Evolutionary conservation across 2,797 vertebrate genomes (phyloP).

Genomic region (Oceanodroma leucorhoa): DNA sequence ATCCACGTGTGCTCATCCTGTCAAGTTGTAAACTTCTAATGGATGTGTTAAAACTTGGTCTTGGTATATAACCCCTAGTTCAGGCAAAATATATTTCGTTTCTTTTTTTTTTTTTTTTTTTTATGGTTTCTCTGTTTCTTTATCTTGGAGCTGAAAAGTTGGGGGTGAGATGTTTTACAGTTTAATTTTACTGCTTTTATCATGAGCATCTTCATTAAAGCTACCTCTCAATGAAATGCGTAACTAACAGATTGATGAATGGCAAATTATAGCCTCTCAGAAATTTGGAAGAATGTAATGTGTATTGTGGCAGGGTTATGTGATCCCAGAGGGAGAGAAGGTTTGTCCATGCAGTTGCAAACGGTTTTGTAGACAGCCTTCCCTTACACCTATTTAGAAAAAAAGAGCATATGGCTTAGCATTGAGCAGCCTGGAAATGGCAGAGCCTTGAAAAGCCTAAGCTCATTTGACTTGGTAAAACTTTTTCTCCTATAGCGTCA

Average conservation of each 20-base stretch:
- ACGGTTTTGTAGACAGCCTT: neutral
- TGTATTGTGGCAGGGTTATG: neutral
- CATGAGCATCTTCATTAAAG: neutral
- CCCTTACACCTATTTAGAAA: neutral
- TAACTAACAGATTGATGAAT: neutral
- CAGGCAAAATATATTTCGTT: neutral
- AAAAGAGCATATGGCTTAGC: neutral
- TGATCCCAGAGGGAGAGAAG: neutral
- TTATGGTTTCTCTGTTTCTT: neutral
- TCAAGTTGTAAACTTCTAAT: neutral
- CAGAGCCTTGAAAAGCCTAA: conserved; percentile 22
- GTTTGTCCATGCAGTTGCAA: neutral
- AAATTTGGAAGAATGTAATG: neutral
- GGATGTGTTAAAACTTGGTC: neutral
- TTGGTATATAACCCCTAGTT: neutral
- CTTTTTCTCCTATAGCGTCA: conserved; percentile 82
- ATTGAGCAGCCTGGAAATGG: neutral
- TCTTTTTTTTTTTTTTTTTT: neutral
- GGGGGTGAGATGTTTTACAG: neutral
- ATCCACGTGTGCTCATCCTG: neutral
- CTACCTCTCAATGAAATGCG: neutral
- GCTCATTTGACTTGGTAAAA: neutral
- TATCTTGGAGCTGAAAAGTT: neutral
- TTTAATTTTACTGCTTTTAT: neutral
- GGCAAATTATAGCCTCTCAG: neutral